Evolutionary conservation across 23 tunicate species (phyloP), one percentile per base, ranked within the genome.

Genomic region (Clavelina lepadiformis): DNA sequence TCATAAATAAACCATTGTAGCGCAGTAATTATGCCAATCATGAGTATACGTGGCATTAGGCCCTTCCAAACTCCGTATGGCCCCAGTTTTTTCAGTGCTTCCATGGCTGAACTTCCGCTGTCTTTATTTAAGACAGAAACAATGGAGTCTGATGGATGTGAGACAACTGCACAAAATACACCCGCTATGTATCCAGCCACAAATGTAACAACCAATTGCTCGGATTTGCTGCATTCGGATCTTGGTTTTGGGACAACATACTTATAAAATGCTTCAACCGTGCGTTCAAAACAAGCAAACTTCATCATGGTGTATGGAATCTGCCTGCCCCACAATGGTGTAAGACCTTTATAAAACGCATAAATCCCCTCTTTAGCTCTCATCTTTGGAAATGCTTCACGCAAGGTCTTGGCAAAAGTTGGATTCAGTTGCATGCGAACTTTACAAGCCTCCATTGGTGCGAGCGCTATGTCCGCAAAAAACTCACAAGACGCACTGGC

Each of bases 251-350:
- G 93, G 2, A 83, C 81, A 45, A 72, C 81, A 51, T 53, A 49
- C 32, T 79, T 77, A 82, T 91, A 91, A 5, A 91, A 22, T 27
- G 93, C 93, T 62, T 91, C 98, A 4, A 91, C 92, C 0, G 98
- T 91, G 31, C 91, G 76, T 59, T 91, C 98, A 33, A 91, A 91
- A 64, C 98, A 91, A 54, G 98, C 86, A 68, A 91, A 91, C 47
- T 91, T 91, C 98, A 91, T 91, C 98, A 91, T 91, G 2, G 94
- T 91, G 76, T 91, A 91, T 11, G 98, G 98, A 76, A 91, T 84
- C 41, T 91, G 98, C 25, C 98, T 68, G 35, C 76, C 56, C 98
- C 98, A 91, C 11, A 91, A 55, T 0, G 98, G 98, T 8, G 65
- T 81, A 3, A 91, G 41, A 13, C 98, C 98, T 31, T 78, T 78